phyloP scores from a whole-genome alignment of 2,113 vertebrate species.

The Poeciliopsis prolifica region DNA sequence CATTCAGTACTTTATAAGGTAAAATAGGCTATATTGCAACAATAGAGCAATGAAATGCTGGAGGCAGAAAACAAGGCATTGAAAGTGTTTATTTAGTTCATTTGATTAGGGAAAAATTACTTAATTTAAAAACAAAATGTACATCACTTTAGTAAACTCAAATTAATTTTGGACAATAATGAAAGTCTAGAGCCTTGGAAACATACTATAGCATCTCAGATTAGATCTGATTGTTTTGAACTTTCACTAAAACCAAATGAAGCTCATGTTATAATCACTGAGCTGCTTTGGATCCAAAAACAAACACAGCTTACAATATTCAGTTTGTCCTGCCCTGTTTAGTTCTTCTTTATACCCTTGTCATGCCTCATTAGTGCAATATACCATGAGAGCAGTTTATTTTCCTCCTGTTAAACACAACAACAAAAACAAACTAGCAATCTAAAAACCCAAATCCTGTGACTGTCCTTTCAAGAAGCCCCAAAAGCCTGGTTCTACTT shows the following conservation, averaged over 20 bases:
- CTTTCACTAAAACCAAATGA: background rate
- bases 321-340: background rate
- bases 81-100: no score
- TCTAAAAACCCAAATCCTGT: slow-evolving; percentile 60
- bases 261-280: background rate
- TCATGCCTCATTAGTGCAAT: slow-evolving; percentile 35
- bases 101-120: no score
- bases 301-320: background rate
- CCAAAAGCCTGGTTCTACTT: slow-evolving; percentile 69
- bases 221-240: background rate
- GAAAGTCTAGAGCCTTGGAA: background rate
- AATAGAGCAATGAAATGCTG: no score
- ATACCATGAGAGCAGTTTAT: slow-evolving; percentile 38
- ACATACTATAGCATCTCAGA: background rate
- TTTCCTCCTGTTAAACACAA: slow-evolving; percentile 44
- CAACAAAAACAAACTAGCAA: slow-evolving; percentile 52
- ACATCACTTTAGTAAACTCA: background rate
- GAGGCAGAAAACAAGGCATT: no score
- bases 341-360: slow-evolving; percentile 1
- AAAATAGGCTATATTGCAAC: no score
- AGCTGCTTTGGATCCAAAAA: background rate
- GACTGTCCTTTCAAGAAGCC: slow-evolving; percentile 67
- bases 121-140: no score
- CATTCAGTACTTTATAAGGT: no score
- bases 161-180: background rate